These are phyloP conservation scores for Clarias fuscus DNA, from an alignment of 2,797 vertebrate genomes.

Conservation along the genomic window DNA sequence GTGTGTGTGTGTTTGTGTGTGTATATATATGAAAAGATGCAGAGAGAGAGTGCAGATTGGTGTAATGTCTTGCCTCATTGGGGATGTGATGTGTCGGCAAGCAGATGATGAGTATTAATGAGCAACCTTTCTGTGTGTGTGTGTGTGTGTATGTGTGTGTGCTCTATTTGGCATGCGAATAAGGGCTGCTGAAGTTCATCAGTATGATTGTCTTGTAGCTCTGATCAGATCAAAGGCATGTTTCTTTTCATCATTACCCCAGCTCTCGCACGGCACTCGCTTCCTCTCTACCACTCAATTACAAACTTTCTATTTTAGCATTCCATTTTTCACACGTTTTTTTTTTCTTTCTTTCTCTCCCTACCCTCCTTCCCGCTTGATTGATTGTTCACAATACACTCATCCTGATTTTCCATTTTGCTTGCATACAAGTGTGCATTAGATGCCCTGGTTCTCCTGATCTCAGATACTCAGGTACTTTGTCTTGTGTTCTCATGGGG, in stretches of 20 bases:
- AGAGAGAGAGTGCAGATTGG: conserved; percentile 39
- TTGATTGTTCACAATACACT: conserved; percentile 36
- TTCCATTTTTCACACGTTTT: conserved; percentile 40
- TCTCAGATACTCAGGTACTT: conserved; percentile 35
- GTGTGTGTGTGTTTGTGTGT: not conserved
- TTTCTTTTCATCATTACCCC: conserved; percentile 46
- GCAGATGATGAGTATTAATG: conserved; percentile 55
- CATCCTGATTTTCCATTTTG: conserved; percentile 31
- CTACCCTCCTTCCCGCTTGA: conserved; percentile 2
- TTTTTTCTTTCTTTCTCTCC: not conserved
- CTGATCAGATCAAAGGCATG: conserved; percentile 53
- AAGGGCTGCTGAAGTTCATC: conserved; percentile 43
- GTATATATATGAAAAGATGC: conserved; percentile 9
- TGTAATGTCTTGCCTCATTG: conserved; percentile 53
- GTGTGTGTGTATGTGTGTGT: not conserved
- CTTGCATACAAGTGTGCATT: conserved; percentile 15
- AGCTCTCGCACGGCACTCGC: conserved; percentile 25
- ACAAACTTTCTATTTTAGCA: conserved; percentile 38
- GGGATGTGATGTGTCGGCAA: conserved; percentile 49
- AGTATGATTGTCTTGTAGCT: conserved; percentile 48
- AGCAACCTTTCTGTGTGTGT: conserved; percentile 46
- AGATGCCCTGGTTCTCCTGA: conserved; percentile 28
- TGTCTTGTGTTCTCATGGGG: conserved; percentile 21
- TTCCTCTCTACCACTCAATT: conserved; percentile 33
- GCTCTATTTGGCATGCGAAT: conserved; percentile 21